Conservation (phyloP, 2,113 vertebrate species). For the Sardina pilchardus region DNA sequence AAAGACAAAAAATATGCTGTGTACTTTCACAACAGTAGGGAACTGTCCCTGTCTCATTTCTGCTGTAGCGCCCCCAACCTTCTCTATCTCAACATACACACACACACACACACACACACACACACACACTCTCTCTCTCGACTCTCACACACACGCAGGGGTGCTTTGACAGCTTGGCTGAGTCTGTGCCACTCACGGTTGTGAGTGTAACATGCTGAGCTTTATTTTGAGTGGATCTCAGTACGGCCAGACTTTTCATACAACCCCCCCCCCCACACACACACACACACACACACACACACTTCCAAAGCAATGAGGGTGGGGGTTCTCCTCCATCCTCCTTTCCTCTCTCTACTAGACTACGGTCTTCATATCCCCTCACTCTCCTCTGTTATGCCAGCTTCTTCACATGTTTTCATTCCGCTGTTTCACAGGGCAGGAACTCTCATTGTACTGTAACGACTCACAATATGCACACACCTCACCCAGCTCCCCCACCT, state of each 20-base stretch:
- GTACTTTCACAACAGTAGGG: neutral
- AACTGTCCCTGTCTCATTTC: neutral
- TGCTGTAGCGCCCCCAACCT: neutral
- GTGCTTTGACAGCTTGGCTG: neutral
- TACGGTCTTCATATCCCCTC: neutral
- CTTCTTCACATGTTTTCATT: constrained; percentile 20
- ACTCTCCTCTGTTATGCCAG: neutral
- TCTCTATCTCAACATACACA: no score
- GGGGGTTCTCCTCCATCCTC: neutral
- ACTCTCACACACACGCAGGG: neutral
- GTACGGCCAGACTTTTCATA: neutral
- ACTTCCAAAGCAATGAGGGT: neutral
- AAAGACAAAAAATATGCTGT: neutral
- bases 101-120: no score
- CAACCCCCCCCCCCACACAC: neutral
- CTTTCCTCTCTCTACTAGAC: neutral
- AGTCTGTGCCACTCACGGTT: neutral
- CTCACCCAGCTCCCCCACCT: neutral
- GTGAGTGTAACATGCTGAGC: neutral
- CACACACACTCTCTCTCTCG: no score
- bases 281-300: neutral
- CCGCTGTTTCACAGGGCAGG: constrained; percentile 16
- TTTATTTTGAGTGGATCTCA: constrained; percentile 7
- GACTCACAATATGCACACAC: neutral
- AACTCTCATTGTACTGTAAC: constrained; percentile 23